Percentiles rank a stretch among this genome's conserved stretches.
These are phyloP conservation scores for Chymomyza fuscimana DNA, from an alignment of 2,888 invertebrate species.

Conservation along the genomic window DNA sequence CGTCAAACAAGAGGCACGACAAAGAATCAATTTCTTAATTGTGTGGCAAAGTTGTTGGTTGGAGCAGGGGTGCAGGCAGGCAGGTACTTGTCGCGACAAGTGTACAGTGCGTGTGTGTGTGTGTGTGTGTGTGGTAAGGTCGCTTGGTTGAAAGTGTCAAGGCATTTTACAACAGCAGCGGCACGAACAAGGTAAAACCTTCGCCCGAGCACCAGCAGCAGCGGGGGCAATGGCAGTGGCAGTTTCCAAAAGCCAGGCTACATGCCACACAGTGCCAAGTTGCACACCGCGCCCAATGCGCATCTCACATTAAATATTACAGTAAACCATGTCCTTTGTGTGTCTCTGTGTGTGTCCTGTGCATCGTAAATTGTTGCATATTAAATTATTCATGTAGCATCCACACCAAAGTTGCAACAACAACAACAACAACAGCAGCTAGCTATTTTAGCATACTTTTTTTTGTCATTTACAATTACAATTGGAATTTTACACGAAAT, in stretches of 20 bases:
- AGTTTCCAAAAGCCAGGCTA: constrained; percentile 10
- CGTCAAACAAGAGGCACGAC: constrained; percentile 49
- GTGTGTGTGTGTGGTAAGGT: constrained; percentile 60
- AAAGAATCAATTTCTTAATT: constrained; percentile 72
- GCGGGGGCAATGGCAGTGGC: background rate
- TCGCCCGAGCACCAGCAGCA: constrained; percentile 38
- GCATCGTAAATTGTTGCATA: constrained; percentile 69
- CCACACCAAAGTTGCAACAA: background rate
- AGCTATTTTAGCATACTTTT: constrained; percentile 34
- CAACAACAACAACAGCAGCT: background rate
- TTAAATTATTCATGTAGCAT: constrained; percentile 51
- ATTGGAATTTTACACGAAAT: constrained; percentile 50
- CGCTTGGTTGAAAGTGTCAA: constrained; percentile 68
- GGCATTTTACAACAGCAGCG: constrained; percentile 64
- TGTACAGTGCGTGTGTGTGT: constrained; percentile 27
- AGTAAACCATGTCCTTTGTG: constrained; percentile 33
- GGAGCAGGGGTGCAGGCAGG: background rate
- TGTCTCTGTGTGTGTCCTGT: constrained; percentile 17
- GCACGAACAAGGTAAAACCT: constrained; percentile 66
- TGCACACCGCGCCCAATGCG: constrained; percentile 69
- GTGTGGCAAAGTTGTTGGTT: constrained; percentile 39
- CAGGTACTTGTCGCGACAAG: constrained; percentile 57
- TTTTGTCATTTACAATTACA: constrained; percentile 42
- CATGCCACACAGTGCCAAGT: constrained; percentile 33
- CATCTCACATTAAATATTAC: constrained; percentile 64